Percentiles rank a stretch among this genome's conserved stretches.
Evolutionary conservation across 1,140 invertebrate genomes (phyloP).

Genomic region (Psix sp.): DNA sequence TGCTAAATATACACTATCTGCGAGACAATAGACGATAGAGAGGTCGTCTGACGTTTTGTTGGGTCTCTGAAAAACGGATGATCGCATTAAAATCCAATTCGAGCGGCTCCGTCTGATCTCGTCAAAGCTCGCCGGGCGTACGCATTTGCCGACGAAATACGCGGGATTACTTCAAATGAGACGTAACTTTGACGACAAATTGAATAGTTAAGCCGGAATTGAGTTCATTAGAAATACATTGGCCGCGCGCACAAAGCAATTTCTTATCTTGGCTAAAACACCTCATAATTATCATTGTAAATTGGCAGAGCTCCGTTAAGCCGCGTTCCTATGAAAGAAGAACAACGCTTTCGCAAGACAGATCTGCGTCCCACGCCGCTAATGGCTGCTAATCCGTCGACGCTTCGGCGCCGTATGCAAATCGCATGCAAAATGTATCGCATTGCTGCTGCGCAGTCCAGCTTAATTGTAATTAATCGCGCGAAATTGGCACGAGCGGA

Average conservation of each 20-base stretch:
- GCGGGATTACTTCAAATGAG: slow-evolving; percentile 36
- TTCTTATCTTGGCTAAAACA: slow-evolving; percentile 44
- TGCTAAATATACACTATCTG: too few relatives aligned
- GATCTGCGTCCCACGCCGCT: slow-evolving; percentile 42
- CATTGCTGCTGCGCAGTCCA: slow-evolving; percentile 51
- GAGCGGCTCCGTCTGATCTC: slow-evolving; percentile 1
- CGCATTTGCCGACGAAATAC: slow-evolving; percentile 15
- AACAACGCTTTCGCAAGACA: slow-evolving; percentile 48
- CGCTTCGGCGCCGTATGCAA: slow-evolving; percentile 63
- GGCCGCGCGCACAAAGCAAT: slow-evolving; percentile 34
- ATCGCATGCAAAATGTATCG: slow-evolving; percentile 68
- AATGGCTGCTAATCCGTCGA: slow-evolving; percentile 63
- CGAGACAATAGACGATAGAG: not conserved
- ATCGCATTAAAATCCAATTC: slow-evolving; percentile 11
- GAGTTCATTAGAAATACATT: slow-evolving; percentile 53
- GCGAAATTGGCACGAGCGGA: slow-evolving; percentile 46
- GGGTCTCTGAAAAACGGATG: slow-evolving; percentile 6
- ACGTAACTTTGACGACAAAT: slow-evolving; percentile 46
- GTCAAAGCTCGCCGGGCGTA: slow-evolving; percentile 8
- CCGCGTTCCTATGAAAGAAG: slow-evolving; percentile 52
- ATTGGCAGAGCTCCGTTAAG: slow-evolving; percentile 52
- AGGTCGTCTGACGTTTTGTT: not conserved
- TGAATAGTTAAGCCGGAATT: slow-evolving; percentile 41
- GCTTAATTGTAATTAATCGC: slow-evolving; percentile 67
- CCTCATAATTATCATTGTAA: slow-evolving; percentile 59